Percentiles rank a stretch among this genome's conserved stretches.
Conservation (phyloP, 2,797 vertebrate species). For the Luscinia luscinia region DNA sequence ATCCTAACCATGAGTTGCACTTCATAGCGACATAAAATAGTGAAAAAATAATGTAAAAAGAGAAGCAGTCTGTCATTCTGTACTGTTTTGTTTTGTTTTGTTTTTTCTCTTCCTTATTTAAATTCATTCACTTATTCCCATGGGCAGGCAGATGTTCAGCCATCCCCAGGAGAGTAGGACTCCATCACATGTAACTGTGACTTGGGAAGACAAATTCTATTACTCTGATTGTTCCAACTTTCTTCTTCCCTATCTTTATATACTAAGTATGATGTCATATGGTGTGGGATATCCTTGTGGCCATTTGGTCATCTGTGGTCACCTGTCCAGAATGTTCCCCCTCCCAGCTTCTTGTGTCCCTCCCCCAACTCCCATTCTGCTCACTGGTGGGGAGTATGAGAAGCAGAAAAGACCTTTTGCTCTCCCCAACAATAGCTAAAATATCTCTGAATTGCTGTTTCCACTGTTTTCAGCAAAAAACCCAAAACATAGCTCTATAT, state of each 20-base stretch:
- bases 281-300: background rate
- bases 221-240: background rate
- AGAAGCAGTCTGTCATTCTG: background rate
- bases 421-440: background rate
- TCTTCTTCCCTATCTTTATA: background rate
- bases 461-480: background rate
- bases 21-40: background rate
- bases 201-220: background rate
- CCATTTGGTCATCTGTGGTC: background rate
- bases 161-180: background rate
- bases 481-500: background rate
- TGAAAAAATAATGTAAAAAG: background rate
- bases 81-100: background rate
- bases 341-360: background rate
- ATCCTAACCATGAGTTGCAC: background rate
- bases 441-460: background rate
- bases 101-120: background rate
- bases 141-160: background rate
- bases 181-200: rapidly evolving
- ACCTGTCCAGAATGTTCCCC: background rate
- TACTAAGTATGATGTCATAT: background rate
- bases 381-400: background rate
- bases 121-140: background rate
- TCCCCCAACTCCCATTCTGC: rapidly evolving
- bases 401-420: background rate